phyloP scores from a whole-genome alignment of 2,888 invertebrate species.

The Epinotia bilunana region DNA sequence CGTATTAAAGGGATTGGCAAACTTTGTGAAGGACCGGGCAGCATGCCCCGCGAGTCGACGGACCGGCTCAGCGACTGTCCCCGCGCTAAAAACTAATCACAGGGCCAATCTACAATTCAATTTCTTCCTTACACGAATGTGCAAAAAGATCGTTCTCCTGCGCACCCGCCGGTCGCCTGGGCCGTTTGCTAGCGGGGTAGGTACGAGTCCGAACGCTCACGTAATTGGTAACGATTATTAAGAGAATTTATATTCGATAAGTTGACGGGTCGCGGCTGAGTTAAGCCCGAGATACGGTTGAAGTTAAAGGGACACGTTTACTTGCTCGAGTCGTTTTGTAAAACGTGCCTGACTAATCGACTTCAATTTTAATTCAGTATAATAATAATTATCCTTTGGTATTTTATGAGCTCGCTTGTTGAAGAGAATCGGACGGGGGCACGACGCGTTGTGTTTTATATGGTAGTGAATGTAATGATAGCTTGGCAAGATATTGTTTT shows the following conservation, averaged over 20 bases:
- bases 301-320: slow-evolving; percentile 43
- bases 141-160: slow-evolving; percentile 75
- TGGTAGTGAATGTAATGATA: slow-evolving; percentile 14
- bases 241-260: slow-evolving; percentile 79
- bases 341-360: slow-evolving; percentile 39
- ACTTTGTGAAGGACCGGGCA: background rate
- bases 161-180: slow-evolving; percentile 58
- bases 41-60: slow-evolving; percentile 61
- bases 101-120: slow-evolving; percentile 65
- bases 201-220: slow-evolving; percentile 74
- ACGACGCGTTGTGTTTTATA: slow-evolving; percentile 1
- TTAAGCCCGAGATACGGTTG: slow-evolving; percentile 62
- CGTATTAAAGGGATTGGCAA: background rate
- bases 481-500: slow-evolving; percentile 4
- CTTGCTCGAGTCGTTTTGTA: slow-evolving; percentile 33
- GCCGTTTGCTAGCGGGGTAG: slow-evolving; percentile 64
- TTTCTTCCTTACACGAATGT: slow-evolving; percentile 67
- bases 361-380: slow-evolving; percentile 31
- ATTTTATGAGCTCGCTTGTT: slow-evolving; percentile 19
- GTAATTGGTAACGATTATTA: slow-evolving; percentile 81
- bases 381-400: slow-evolving; percentile 26
- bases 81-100: slow-evolving; percentile 62
- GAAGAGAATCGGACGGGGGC: background rate
- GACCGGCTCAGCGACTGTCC: slow-evolving; percentile 61
- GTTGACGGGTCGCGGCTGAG: slow-evolving; percentile 72